phyloP scores from a whole-genome alignment of 2,797 vertebrate genomes.

The Triplophysa yarkandensis region DNA sequence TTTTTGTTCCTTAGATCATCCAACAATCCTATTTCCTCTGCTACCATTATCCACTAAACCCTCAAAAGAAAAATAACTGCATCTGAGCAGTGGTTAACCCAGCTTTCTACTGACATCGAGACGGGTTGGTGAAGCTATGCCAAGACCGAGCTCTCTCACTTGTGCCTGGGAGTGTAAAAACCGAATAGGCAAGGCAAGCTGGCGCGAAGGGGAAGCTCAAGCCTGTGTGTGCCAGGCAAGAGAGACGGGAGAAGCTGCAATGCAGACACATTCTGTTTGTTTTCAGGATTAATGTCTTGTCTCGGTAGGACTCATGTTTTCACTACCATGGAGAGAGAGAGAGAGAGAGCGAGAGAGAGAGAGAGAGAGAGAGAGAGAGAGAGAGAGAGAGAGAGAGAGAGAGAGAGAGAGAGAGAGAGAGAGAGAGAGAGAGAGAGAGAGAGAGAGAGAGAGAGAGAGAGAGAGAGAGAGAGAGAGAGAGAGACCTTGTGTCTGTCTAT shows the following conservation, averaged over 20 bases:
- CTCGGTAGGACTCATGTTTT: slow-evolving; percentile 47
- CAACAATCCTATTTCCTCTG: not conserved
- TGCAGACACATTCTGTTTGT: slow-evolving; percentile 52
- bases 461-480: not conserved
- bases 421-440: slow-evolving; percentile 3
- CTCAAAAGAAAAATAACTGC: not conserved
- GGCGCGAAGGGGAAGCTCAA: slow-evolving; percentile 4
- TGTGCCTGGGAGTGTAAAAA: slow-evolving; percentile 32
- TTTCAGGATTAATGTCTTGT: slow-evolving; percentile 54
- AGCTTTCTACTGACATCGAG: slow-evolving; percentile 26
- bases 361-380: not conserved
- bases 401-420: slow-evolving; percentile 10
- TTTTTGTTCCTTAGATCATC: not conserved
- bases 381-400: slow-evolving; percentile 1
- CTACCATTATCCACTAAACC: not conserved
- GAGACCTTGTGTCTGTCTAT: not conserved
- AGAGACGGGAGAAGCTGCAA: slow-evolving; percentile 15
- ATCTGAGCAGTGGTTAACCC: slow-evolving; percentile 23
- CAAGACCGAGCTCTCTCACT: slow-evolving; percentile 14
- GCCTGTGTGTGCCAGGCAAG: slow-evolving; percentile 12
- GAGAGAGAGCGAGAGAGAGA: not conserved
- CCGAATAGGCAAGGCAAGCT: slow-evolving; percentile 20
- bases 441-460: not conserved
- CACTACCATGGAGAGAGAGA: slow-evolving; percentile 39
- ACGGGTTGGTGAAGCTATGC: not conserved